Evolutionary conservation across 1,140 invertebrate species (phyloP).

Genomic region (Tetramorium alpestre): DNA sequence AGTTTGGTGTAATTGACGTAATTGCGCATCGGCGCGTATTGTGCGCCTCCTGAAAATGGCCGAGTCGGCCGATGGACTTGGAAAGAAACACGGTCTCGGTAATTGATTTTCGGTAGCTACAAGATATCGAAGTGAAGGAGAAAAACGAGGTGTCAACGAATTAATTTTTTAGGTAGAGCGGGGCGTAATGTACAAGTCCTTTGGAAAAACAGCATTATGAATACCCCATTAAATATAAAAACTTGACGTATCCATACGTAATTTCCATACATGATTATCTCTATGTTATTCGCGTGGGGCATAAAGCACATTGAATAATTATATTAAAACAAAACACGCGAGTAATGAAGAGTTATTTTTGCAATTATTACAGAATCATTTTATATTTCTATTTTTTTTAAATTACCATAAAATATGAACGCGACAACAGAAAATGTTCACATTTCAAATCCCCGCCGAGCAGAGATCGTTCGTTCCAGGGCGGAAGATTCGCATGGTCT

Average conservation of each 20-base stretch:
- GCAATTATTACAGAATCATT: not conserved
- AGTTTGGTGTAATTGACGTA: conserved; percentile 66
- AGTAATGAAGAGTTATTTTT: not conserved
- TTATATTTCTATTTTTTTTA: not conserved
- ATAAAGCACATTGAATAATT: too few relatives aligned
- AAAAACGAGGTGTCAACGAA: not conserved
- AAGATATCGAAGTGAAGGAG: not conserved
- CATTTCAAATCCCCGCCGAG: too few relatives aligned
- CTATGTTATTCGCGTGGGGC: too few relatives aligned
- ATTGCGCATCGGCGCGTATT: conserved; percentile 56
- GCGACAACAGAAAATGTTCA: not conserved
- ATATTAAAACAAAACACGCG: too few relatives aligned
- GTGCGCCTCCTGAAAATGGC: conserved; percentile 44
- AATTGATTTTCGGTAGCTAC: conserved; percentile 41
- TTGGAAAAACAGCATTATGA: not conserved
- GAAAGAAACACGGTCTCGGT: not conserved
- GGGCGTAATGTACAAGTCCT: not conserved
- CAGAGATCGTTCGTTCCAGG: not conserved
- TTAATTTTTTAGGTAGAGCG: not conserved
- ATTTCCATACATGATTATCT: not conserved
- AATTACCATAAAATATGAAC: not conserved
- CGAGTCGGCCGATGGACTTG: conserved; percentile 17
- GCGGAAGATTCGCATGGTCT: not conserved
- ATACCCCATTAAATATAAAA: not conserved
- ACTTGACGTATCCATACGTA: not conserved